Conservation (phyloP, 2,113 vertebrate species). For the Rhodinocichla rosea region DNA sequence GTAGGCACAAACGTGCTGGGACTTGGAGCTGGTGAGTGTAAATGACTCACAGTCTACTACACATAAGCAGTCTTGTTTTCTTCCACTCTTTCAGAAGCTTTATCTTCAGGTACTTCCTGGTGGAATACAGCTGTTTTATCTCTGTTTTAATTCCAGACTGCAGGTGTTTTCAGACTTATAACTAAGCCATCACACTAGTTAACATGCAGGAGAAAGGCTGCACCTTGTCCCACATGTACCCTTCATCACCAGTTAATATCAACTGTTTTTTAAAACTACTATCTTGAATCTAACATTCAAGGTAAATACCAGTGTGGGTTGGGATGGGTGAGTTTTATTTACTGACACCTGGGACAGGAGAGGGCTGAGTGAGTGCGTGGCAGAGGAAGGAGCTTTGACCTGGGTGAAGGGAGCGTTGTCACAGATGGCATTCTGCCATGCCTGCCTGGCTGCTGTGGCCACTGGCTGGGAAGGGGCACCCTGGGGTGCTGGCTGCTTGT, state of each 20-base stretch:
- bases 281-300: not conserved
- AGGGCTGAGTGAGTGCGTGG: accelerated
- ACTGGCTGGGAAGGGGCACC: not conserved
- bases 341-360: not conserved
- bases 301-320: not conserved
- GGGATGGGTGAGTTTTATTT: not conserved
- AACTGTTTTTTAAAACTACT: not conserved
- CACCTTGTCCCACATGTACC: not conserved
- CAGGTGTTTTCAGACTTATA: not conserved
- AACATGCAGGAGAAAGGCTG: not conserved
- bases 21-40: not conserved
- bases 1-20: not conserved
- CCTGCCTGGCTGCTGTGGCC: not conserved
- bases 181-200: not conserved
- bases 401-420: not conserved
- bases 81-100: not conserved
- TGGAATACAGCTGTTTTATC: not conserved
- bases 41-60: not conserved
- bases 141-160: not conserved
- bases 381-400: accelerated
- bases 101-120: not conserved
- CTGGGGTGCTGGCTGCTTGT: not conserved
- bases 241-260: not conserved
- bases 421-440: not conserved
- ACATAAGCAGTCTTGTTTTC: not conserved